phyloP scores from a whole-genome alignment of 2,797 vertebrate species.

The Parambassis ranga region DNA sequence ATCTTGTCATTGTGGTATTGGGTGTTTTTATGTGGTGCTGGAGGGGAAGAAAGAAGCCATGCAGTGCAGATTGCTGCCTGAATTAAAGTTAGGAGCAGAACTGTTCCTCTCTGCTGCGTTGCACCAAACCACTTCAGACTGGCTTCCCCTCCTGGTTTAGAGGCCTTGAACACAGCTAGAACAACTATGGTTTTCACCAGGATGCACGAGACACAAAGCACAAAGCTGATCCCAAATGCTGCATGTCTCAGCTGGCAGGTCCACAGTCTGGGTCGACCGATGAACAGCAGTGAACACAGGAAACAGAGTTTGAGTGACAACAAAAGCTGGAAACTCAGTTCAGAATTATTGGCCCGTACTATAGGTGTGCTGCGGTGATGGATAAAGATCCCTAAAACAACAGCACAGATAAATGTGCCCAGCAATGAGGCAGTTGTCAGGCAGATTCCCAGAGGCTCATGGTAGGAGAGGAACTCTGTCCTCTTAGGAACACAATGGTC shows the following conservation, averaged over 20 bases:
- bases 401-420: conserved; percentile 32
- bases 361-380: conserved; percentile 47
- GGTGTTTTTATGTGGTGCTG: no score
- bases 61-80: no score
- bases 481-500: no score
- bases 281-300: conserved; percentile 64
- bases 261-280: conserved; percentile 54
- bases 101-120: no score
- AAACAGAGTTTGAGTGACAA: conserved; percentile 54
- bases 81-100: no score
- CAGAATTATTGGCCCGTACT: conserved; percentile 70
- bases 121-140: no score
- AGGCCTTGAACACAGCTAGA: no score
- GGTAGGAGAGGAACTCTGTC: no score
- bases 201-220: conserved; percentile 60
- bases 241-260: conserved; percentile 56
- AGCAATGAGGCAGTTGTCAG: conserved; percentile 46
- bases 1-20: no score
- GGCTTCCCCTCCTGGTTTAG: no score
- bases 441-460: conserved; percentile 40
- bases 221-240: conserved; percentile 68
- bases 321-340: conserved; percentile 53
- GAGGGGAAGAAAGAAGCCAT: no score
- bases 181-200: conserved; percentile 64
- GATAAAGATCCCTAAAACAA: conserved; percentile 50